Evolutionary conservation across 2,113 vertebrate genomes (phyloP).

Genomic region (Carassius carassius): DNA sequence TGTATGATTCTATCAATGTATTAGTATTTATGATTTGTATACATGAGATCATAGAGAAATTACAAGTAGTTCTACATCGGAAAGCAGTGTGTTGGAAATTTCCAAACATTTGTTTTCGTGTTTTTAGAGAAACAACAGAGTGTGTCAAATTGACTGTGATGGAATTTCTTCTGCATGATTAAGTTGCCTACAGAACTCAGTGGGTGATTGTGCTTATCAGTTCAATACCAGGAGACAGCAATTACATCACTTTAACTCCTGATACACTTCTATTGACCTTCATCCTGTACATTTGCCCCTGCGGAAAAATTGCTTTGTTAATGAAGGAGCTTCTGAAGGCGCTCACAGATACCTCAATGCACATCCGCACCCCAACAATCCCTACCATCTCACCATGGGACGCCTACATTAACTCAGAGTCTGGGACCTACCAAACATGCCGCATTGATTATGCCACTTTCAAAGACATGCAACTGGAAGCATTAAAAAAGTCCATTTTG

Average conservation of each 20-base stretch:
- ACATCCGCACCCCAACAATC: not conserved
- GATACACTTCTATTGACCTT: slow-evolving; percentile 50
- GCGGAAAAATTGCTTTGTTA: slow-evolving; percentile 51
- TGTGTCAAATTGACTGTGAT: slow-evolving; percentile 22
- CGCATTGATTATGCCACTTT: not conserved
- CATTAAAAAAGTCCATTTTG: not conserved
- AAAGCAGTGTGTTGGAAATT: not conserved
- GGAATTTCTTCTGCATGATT: slow-evolving; percentile 46
- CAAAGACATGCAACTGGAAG: not conserved
- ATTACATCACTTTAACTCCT: slow-evolving; percentile 50
- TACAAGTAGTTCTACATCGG: not conserved
- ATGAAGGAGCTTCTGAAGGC: slow-evolving; percentile 37
- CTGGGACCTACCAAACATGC: not conserved
- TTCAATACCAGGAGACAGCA: slow-evolving; percentile 48
- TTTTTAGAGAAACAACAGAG: not conserved
- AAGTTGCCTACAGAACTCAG: slow-evolving; percentile 19
- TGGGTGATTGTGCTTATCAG: slow-evolving; percentile 39
- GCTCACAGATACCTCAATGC: not conserved
- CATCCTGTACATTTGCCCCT: slow-evolving; percentile 39
- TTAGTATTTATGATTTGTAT: not conserved
- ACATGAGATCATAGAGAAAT: not conserved
- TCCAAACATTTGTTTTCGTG: not conserved
- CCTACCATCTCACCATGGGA: not conserved
- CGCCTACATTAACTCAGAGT: not conserved
- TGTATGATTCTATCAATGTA: not conserved